phyloP scores from a whole-genome alignment of 2,888 invertebrate genomes.

The Eupithecia dodoneata region DNA sequence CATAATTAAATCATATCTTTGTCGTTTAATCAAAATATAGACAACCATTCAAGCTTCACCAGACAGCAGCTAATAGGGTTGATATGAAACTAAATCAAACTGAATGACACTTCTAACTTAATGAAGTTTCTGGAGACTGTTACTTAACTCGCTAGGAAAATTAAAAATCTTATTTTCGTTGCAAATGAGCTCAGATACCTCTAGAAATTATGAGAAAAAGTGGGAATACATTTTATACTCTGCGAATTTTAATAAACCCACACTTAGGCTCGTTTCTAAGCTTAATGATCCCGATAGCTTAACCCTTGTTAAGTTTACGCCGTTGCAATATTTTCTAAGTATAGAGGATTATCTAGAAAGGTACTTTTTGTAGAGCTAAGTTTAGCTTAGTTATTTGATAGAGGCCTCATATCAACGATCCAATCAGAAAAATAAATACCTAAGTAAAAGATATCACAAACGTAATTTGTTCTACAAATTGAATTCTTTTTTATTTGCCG shows the following conservation, averaged over 20 bases:
- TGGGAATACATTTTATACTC: not conserved
- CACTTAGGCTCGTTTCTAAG: not conserved
- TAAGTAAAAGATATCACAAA: not conserved
- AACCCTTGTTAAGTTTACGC: not conserved
- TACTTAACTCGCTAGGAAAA: not conserved
- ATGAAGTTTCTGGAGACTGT: conserved; percentile 16
- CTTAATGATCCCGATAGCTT: not conserved
- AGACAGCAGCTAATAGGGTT: conserved; percentile 15
- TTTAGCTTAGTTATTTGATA: not conserved
- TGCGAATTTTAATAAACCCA: not conserved
- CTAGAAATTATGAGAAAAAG: not conserved
- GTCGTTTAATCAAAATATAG: conserved; percentile 31
- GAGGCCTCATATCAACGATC: not conserved
- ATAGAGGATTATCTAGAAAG: not conserved
- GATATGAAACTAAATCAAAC: conserved; percentile 26
- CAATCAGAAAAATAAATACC: not conserved
- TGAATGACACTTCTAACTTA: conserved; percentile 27
- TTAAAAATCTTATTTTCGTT: not conserved
- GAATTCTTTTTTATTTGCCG: not conserved
- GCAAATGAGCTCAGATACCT: not conserved
- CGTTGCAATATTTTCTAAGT: not conserved
- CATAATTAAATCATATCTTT: conserved; percentile 17
- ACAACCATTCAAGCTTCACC: not conserved
- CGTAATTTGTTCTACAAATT: not conserved
- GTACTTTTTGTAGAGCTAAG: not conserved